A percentile compares a stretch with the other conserved stretches of the same genome.
Conservation (phyloP, 2,113 vertebrate genomes). For the Mesembrinibis cayennensis region DNA sequence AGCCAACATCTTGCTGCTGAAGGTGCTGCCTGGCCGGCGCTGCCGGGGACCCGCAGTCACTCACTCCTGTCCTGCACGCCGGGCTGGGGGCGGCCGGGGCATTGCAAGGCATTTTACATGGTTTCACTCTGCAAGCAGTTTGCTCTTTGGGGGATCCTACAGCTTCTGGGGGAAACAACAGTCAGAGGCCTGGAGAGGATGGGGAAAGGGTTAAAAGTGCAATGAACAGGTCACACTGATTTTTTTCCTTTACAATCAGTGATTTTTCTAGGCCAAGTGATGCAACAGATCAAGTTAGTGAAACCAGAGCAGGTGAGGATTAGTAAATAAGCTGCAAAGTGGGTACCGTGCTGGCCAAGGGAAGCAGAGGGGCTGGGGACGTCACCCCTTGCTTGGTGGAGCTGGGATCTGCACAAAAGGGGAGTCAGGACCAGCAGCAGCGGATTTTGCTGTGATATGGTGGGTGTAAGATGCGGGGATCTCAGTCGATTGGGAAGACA, state of each 20-base stretch:
- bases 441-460: background rate
- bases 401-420: background rate
- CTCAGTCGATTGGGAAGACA: background rate
- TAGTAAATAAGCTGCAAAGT: background rate
- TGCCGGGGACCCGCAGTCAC: background rate
- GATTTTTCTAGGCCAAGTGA: background rate
- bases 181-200: background rate
- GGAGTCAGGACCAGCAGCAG: background rate
- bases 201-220: background rate
- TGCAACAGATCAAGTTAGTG: background rate
- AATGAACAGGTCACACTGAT: background rate
- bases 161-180: background rate
- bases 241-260: background rate
- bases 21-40: background rate
- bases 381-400: background rate
- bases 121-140: background rate
- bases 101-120: background rate
- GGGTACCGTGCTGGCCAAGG: fast-evolving
- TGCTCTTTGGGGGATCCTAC: background rate
- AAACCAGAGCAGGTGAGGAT: background rate
- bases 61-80: background rate
- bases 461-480: fast-evolving
- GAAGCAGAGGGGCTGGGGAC: background rate
- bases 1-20: background rate
- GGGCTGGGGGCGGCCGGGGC: background rate